Base-by-base conservation (phyloP, 2,797 vertebrate species). In the Sphenopsis melanotis region DNA sequence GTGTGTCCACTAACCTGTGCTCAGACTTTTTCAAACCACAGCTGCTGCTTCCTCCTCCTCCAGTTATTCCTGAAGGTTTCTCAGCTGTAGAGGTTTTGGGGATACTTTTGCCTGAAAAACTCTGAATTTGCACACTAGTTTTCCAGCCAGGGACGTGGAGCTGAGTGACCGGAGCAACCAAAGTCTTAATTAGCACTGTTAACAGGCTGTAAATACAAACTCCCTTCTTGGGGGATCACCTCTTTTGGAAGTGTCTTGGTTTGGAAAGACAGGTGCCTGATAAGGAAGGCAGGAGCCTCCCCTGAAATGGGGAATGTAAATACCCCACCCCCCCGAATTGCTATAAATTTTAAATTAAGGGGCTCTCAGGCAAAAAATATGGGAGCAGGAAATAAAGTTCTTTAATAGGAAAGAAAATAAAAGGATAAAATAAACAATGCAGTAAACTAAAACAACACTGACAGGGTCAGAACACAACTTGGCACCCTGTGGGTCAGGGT, bases 101-200 rank as follows among this genome's bases (percentile, higher is more conserved):
- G 19, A 55, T 65, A 10, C 18, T 87, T 83, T 19, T 32, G 6
- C 24, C 13, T 18, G 32, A 47, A 75, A 41, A 64, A 29, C 30
- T 59, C 41, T 12, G 6, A 24, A 29, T 84, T 90, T 66, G 15
- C 63, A 29, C 55, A 26, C 10, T 50, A 27, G 9, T 72, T 90
- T 90, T 82, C n/a, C 63, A 94, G 41, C 22, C 3, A 6, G 56
- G 42, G 42, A 61, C 49, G 37, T 44, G 56, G 20, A 77, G 44
- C 16, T 44, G 65, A 95, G 60, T n/a, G 55, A 64, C 66, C 69
- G 68, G 53, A 88, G 42, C 53, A 64, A 53, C 46, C 10, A 5
- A 17, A 87, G 64, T 77, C 81, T 94, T 94, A 92, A 94, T 96
- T 79, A 96, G 63, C 1, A 2, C 77, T 34, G 42, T 72, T 91